These are phyloP conservation scores for Euura saliciscinereae DNA, from an alignment of 1,140 invertebrate species.

Conservation along the genomic window DNA sequence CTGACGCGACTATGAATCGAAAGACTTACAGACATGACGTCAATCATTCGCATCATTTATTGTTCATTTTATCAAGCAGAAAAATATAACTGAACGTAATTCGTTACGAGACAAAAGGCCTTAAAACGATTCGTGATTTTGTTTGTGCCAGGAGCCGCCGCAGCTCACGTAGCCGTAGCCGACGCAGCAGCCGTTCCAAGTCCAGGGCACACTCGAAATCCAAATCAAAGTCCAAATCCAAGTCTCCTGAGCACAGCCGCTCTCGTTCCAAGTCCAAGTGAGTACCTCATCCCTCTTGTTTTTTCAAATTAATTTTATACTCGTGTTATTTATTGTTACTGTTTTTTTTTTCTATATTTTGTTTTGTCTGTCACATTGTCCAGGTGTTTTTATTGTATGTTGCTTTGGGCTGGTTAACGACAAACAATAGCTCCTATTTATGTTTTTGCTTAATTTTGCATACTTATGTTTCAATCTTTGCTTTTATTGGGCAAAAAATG, in stretches of 20 bases:
- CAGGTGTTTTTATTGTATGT: conserved; percentile 9
- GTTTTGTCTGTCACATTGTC: neutral
- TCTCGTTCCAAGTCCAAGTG: conserved; percentile 67
- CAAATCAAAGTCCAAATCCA: conserved; percentile 71
- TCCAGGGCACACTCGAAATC: conserved; percentile 73
- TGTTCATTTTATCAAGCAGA: conserved; percentile 13
- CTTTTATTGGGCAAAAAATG: neutral
- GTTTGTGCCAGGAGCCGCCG: conserved; percentile 52
- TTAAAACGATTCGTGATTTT: conserved; percentile 20
- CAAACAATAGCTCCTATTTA: conserved; percentile 20
- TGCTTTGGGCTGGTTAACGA: conserved; percentile 44
- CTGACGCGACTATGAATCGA: too few relatives aligned
- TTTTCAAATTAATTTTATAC: conserved; percentile 21
- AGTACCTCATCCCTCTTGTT: conserved; percentile 32
- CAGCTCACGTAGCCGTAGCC: conserved; percentile 65
- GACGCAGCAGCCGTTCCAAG: conserved; percentile 71
- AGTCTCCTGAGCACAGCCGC: conserved; percentile 69
- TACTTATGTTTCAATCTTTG: neutral
- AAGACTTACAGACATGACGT: neutral
- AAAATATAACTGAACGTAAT: neutral
- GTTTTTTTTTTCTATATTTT: conserved; percentile 12
- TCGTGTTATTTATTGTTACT: conserved; percentile 14
- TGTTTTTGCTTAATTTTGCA: neutral
- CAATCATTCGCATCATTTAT: conserved; percentile 16
- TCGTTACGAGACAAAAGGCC: conserved; percentile 12